phyloP scores from a whole-genome alignment of 2,797 vertebrate genomes.

The Spondyliosoma cantharus region DNA sequence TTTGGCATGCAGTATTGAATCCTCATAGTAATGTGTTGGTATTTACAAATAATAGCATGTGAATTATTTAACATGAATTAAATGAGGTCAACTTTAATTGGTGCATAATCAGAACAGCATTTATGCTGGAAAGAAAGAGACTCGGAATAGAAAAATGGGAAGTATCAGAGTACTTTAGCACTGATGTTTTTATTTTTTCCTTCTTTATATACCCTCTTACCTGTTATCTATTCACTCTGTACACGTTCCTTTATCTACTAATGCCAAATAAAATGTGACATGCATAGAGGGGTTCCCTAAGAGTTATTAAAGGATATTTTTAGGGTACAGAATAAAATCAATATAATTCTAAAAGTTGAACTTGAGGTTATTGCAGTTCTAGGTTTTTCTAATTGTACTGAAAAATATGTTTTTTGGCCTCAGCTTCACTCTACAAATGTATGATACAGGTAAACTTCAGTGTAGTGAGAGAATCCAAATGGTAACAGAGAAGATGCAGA shows the following conservation, averaged over 20 bases:
- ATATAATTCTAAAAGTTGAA: neutral
- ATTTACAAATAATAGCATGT: neutral
- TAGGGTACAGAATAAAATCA: neutral
- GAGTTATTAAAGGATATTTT: too few relatives aligned
- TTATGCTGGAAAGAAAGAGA: neutral
- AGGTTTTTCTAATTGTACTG: neutral
- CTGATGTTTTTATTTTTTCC: too few relatives aligned
- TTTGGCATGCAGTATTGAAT: neutral
- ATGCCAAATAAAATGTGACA: too few relatives aligned
- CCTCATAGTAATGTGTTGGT: neutral
- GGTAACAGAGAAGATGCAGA: neutral
- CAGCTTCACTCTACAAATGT: neutral
- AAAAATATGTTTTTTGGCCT: neutral
- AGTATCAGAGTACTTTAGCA: neutral
- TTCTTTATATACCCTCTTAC: neutral
- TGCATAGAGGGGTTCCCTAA: too few relatives aligned
- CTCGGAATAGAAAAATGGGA: neutral
- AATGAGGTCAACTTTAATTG: neutral
- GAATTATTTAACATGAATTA: neutral
- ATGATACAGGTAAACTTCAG: neutral
- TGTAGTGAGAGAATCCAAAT: neutral
- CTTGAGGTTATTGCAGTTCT: neutral
- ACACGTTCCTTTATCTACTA: too few relatives aligned
- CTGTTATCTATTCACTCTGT: too few relatives aligned
- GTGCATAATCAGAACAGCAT: neutral